phyloP scores from a whole-genome alignment of 2,113 vertebrate genomes.

The Syngnathus floridae region DNA sequence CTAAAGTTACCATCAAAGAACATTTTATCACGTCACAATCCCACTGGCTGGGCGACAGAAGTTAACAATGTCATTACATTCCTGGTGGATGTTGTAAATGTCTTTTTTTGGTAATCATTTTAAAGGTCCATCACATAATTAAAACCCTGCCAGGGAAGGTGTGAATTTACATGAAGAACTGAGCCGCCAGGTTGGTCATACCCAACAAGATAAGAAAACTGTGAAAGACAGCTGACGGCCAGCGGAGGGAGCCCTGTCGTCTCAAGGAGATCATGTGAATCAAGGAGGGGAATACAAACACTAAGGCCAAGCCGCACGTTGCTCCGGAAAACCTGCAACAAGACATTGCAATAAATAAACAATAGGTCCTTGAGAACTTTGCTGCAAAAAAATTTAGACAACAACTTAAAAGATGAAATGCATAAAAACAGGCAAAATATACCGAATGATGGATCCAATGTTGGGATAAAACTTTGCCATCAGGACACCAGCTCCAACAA shows the following conservation, averaged over 20 bases:
- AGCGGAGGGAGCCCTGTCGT: constrained; percentile 72
- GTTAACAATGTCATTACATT: constrained; percentile 3
- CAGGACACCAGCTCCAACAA: constrained; percentile 82
- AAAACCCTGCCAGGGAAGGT: background rate
- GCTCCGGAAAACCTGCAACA: constrained; percentile 85
- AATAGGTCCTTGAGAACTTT: background rate
- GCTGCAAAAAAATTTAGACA: background rate
- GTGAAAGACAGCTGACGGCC: constrained; percentile 78
- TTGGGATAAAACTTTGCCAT: constrained; percentile 92
- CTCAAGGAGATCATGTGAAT: constrained; percentile 80
- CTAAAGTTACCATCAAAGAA: background rate
- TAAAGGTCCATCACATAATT: background rate
- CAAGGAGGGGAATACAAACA: constrained; percentile 87
- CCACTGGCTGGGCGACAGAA: background rate
- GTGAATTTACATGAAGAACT: constrained; percentile 83
- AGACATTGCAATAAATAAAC: background rate
- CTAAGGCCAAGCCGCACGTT: constrained; percentile 85
- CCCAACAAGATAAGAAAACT: constrained; percentile 83
- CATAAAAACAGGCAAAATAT: background rate
- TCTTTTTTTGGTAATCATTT: background rate
- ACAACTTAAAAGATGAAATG: background rate
- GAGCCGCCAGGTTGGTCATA: constrained; percentile 81
- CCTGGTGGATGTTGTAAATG: background rate
- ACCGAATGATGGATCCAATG: constrained; percentile 95
- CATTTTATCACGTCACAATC: constrained; percentile 4